Conservation (phyloP, 2,888 invertebrate genomes). For the Drosophila neutralis region DNA sequence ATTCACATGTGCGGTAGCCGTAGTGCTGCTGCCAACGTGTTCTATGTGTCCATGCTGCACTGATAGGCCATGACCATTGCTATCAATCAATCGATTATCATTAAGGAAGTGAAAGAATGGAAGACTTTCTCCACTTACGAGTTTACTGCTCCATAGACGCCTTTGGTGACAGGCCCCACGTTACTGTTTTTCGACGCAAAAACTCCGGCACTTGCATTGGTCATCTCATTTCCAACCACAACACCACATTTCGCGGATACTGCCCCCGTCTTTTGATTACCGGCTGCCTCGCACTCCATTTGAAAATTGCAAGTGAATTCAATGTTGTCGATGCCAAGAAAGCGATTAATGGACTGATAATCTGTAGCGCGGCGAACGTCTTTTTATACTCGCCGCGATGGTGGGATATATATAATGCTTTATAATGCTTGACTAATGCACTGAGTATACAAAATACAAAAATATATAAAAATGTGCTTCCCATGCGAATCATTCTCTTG, state of each 20-base stretch:
- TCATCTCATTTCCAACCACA: slow-evolving; percentile 54
- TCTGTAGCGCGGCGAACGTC: neutral
- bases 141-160: slow-evolving; percentile 70
- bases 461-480: slow-evolving; percentile 26
- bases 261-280: slow-evolving; percentile 63
- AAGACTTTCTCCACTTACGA: slow-evolving; percentile 58
- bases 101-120: neutral
- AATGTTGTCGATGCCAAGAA: slow-evolving; percentile 11
- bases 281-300: slow-evolving; percentile 67
- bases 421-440: slow-evolving; percentile 22
- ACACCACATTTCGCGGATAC: slow-evolving; percentile 57
- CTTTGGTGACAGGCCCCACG: slow-evolving; percentile 70
- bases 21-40: slow-evolving; percentile 55
- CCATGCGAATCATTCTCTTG: slow-evolving; percentile 17
- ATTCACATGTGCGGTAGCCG: slow-evolving; percentile 62
- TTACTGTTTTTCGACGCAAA: slow-evolving; percentile 71
- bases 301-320: neutral
- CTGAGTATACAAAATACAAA: neutral
- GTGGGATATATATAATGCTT: neutral
- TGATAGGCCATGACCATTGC: slow-evolving; percentile 74
- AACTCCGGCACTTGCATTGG: slow-evolving; percentile 67
- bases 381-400: slow-evolving; percentile 26
- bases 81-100: slow-evolving; percentile 29
- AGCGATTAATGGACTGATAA: slow-evolving; percentile 11
- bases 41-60: slow-evolving; percentile 70